Percentiles rank a stretch among this genome's conserved stretches.
phyloP scores from a whole-genome alignment of 53 echinoderm and acorn worm species.

The Patiria pectinifera region DNA sequence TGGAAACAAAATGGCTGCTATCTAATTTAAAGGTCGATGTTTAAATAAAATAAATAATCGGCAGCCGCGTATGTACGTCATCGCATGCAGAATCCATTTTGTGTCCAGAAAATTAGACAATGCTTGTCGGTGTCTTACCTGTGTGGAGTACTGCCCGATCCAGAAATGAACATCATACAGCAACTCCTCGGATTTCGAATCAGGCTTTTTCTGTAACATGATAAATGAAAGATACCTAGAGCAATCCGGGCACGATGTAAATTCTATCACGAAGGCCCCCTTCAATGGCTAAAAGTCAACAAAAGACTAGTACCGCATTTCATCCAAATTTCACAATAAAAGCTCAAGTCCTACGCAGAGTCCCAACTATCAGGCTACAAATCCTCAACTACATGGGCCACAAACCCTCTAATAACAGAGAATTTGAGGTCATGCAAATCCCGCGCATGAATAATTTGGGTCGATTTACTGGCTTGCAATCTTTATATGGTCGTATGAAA shows the following conservation, averaged over 20 bases:
- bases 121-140: conserved; percentile 58
- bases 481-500: not conserved
- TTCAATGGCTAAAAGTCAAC: too few relatives aligned
- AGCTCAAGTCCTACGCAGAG: not conserved
- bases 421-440: too few relatives aligned
- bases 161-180: conserved; percentile 95
- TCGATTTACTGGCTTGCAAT: not conserved
- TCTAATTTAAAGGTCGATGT: too few relatives aligned
- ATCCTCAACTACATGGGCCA: not conserved
- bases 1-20: too few relatives aligned
- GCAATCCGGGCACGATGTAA: too few relatives aligned
- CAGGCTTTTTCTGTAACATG: conserved; percentile 68
- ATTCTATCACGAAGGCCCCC: too few relatives aligned
- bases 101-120: not conserved
- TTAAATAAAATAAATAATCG: too few relatives aligned
- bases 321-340: too few relatives aligned
- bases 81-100: not conserved
- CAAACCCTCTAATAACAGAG: too few relatives aligned
- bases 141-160: conserved; percentile 91
- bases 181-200: conserved; percentile 85
- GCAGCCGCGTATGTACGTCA: not conserved
- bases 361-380: not conserved
- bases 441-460: too few relatives aligned
- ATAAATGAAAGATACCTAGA: too few relatives aligned
- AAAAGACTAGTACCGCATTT: too few relatives aligned